Evolutionary conservation across 2,888 invertebrate species (phyloP), one percentile per base, ranked within the genome.

Genomic region (Altica lythri): DNA sequence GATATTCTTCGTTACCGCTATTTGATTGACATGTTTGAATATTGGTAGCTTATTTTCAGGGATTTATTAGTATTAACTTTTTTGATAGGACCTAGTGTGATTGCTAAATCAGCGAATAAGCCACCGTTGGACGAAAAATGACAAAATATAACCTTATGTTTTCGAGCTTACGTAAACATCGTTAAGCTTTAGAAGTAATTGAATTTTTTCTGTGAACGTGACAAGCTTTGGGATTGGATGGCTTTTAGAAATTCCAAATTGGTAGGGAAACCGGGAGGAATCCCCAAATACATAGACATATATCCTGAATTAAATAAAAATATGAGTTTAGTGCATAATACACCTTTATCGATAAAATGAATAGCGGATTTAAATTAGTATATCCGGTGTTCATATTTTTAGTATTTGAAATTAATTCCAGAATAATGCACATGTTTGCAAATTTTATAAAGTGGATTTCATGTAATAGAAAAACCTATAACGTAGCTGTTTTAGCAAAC

Each of bases 181-280:
- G 37, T 37, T 37, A 37, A 37, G 37, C 35, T 47, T 47, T 35
- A 27, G 37, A 10, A 37, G 46, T 47, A 47, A 47, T 47, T 47
- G 46, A 47, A 47, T 47, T 35, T 35, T 46, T 22, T 35, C 18
- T 47, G 35, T 25, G 25, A 17, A 47, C 46, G 46, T 47, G 46
- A 35, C 46, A 37, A n/a, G 44, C 16, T 12, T 44, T 4, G 46
- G 9, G 25, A 47, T 47, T 22, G 17, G 12, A 37, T 35, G 9
- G 46, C 35, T 46, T 46, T 46, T 25, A 35, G 45, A 34, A 32
- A 45, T 45, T 22, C 34, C 22, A 22, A 34, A 17, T 29, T 44
- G 44, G 8, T 22, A 43, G 25, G 27, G 27, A 43, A 16, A n/a
- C 8, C 13, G n/a, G 35, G 9, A 5, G 35, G 35, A 14, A 35